phyloP scores from a whole-genome alignment of 1,140 invertebrate genomes.

The Zaprionus ghesquierei region DNA sequence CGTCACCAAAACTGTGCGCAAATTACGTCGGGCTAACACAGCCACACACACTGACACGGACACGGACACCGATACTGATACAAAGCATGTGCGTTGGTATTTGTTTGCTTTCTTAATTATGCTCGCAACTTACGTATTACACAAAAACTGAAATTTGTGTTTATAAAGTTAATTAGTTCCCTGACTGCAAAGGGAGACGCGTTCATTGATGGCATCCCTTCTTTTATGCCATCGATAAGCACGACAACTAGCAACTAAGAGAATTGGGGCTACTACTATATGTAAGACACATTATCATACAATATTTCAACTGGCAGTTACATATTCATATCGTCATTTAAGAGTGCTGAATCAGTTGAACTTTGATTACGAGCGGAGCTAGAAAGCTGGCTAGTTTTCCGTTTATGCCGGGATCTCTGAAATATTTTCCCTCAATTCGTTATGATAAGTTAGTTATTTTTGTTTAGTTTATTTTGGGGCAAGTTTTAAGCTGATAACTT shows the following conservation, averaged over 20 bases:
- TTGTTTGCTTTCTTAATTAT: conserved; percentile 21
- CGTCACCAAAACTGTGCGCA: conserved; percentile 3
- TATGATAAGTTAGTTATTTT: conserved; percentile 6
- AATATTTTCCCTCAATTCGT: neutral
- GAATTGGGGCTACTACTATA: too few relatives aligned
- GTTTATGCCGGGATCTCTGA: neutral
- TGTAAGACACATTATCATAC: too few relatives aligned
- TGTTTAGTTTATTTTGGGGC: neutral
- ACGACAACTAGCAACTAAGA: neutral
- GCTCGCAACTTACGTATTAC: conserved; percentile 14
- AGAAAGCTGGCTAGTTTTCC: neutral
- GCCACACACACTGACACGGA: neutral
- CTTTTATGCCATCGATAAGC: neutral
- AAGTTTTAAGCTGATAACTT: conserved; percentile 38
- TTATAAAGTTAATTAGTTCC: neutral
- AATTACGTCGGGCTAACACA: neutral
- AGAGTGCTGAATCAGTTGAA: neutral
- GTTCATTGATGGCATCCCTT: neutral
- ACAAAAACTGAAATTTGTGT: conserved; percentile 1
- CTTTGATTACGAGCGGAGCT: neutral
- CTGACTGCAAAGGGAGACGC: neutral
- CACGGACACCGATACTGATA: too few relatives aligned
- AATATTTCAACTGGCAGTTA: too few relatives aligned
- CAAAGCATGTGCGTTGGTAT: neutral
- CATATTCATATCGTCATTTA: neutral